Evolutionary conservation across 2,797 vertebrate genomes (phyloP).

Genomic region (Steatocranus sp.): DNA sequence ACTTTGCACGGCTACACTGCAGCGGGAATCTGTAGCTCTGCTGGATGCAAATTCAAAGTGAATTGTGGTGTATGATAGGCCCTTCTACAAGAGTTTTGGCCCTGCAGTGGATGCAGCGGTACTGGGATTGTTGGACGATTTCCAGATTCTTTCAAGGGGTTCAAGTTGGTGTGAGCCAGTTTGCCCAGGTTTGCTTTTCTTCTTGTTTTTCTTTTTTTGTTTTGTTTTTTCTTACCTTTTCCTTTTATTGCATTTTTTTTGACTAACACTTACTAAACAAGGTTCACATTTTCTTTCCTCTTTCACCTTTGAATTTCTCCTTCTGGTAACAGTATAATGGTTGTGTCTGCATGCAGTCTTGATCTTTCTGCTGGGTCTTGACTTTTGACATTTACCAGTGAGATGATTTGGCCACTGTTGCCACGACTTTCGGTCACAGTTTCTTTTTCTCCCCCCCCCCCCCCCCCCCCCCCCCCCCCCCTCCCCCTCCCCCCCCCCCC

Average conservation of each 20-base stretch:
- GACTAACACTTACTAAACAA: conserved; percentile 27
- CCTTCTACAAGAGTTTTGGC: conserved; percentile 9
- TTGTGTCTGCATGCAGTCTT: conserved; percentile 22
- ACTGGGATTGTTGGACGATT: conserved; percentile 11
- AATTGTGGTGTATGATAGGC: neutral
- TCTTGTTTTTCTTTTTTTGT: neutral
- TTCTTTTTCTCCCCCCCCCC: neutral
- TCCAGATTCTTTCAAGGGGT: conserved; percentile 5
- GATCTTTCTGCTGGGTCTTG: conserved; percentile 19
- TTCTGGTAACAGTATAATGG: neutral
- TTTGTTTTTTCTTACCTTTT: neutral
- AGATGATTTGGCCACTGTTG: conserved; percentile 3
- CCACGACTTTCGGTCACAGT: neutral
- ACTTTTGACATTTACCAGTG: neutral
- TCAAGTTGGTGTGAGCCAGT: conserved; percentile 72
- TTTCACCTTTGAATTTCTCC: neutral
- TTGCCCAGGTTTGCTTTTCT: conserved; percentile 48
- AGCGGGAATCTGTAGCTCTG: neutral
- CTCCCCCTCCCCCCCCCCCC: too few species aligned
- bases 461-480: too few species aligned
- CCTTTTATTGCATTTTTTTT: neutral
- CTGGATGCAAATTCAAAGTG: neutral
- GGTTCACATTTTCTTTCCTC: neutral
- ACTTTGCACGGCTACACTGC: neutral
- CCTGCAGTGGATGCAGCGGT: conserved; percentile 5